Conservation (phyloP, 2,888 invertebrate genomes). For the Empis livida region DNA sequence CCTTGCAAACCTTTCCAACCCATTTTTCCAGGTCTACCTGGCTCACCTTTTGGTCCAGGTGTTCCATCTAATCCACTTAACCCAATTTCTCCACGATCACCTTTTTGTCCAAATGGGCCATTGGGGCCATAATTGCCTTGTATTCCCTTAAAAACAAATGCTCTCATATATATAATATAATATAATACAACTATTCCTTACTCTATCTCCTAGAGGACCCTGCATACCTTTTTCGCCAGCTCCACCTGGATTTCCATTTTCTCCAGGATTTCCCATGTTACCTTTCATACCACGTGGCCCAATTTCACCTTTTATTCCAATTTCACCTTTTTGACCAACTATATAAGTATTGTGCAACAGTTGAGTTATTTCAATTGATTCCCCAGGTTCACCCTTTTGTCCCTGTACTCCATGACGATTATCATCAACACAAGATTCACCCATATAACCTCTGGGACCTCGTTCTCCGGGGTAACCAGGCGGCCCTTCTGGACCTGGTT, state of each 20-base stretch:
- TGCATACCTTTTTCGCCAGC: conserved; percentile 83
- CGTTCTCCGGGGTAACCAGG: conserved; percentile 62
- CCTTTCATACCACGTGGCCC: conserved; percentile 63
- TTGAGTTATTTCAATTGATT: conserved; percentile 17
- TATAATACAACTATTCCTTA: conserved; percentile 41
- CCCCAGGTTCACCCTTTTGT: conserved; percentile 49
- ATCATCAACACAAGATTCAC: conserved; percentile 41
- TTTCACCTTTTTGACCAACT: conserved; percentile 35
- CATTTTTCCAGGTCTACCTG: conserved; percentile 55
- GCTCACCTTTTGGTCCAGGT: conserved; percentile 65
- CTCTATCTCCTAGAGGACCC: conserved; percentile 69
- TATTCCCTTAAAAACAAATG: conserved; percentile 50
- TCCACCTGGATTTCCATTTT: conserved; percentile 58
- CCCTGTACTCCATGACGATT: conserved; percentile 41
- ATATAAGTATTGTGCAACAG: conserved; percentile 9
- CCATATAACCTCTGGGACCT: conserved; percentile 58
- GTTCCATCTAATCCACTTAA: conserved; percentile 69
- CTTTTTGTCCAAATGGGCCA: conserved; percentile 61
- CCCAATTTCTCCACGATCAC: conserved; percentile 73
- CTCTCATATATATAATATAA: too few relatives aligned
- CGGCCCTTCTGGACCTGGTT: conserved; percentile 27
- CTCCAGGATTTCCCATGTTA: conserved; percentile 54
- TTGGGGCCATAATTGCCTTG: conserved; percentile 69
- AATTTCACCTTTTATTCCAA: conserved; percentile 46
- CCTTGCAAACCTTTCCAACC: conserved; percentile 59